Conservation (phyloP, 2,888 invertebrate species). For the Spodoptera littoralis region DNA sequence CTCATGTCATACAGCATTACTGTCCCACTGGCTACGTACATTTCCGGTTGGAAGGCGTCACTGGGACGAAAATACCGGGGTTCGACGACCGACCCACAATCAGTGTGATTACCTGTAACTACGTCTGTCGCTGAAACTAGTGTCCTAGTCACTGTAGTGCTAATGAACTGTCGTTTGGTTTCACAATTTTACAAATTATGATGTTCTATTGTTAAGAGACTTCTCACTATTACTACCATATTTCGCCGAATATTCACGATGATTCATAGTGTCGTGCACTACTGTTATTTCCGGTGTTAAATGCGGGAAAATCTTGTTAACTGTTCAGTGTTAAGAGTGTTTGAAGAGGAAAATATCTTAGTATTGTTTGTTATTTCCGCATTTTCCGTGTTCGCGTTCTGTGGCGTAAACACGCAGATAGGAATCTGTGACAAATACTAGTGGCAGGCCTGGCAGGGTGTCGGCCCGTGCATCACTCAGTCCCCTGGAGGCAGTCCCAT, state of each 20-base stretch:
- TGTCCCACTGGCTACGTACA: constrained; percentile 31
- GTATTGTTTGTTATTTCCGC: constrained; percentile 7
- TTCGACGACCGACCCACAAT: constrained; percentile 51
- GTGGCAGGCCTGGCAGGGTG: constrained; percentile 12
- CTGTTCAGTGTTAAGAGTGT: not conserved
- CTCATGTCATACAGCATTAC: constrained; percentile 4
- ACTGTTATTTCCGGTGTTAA: not conserved
- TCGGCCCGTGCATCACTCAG: constrained; percentile 35
- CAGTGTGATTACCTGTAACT: constrained; percentile 28
- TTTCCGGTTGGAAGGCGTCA: constrained; percentile 40
- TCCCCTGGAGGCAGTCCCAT: constrained; percentile 22
- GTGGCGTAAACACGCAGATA: constrained; percentile 12
- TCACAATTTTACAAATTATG: constrained; percentile 2
- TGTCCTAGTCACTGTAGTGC: constrained; percentile 8
- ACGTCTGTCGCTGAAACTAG: constrained; percentile 19
- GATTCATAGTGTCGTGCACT: not conserved
- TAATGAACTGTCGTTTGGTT: constrained; percentile 35
- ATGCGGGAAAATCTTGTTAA: not conserved
- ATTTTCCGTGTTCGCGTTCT: constrained; percentile 21
- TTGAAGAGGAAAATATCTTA: constrained; percentile 6
- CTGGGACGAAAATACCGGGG: constrained; percentile 45
- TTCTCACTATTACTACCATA: not conserved
- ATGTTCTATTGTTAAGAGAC: constrained; percentile 8
- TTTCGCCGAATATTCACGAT: not conserved
- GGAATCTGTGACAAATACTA: constrained; percentile 37